Base-by-base conservation (phyloP, 2,113 vertebrate species). In the Micronycteris hirsuta region DNA sequence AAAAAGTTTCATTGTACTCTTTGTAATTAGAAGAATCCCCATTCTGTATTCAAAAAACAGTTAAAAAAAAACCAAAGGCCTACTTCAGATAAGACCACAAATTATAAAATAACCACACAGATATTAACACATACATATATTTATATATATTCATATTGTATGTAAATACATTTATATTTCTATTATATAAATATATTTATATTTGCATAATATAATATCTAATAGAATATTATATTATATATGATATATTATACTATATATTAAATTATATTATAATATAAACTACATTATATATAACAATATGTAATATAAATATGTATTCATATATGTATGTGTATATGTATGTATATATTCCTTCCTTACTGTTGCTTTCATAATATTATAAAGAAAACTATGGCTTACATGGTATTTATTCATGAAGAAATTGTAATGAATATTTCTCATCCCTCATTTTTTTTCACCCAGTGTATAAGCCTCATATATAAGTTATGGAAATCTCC, bases 41-140 rank as follows among this genome's bases (percentile, higher is more conserved):
- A 70, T 63, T 92, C 45, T 89, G 31, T 47, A 82, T 92, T 97
- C 15, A 56, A 56, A 63, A 56, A 92, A 58, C 0, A 82, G 24
- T 61, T 82, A 43, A 33, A 2, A 43, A 93, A 85, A 86, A 73
- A 76, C 38, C 38, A 91, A 84, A 95, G 31, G 1, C 28, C 56
- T 54, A 88, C 20, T 76, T 90, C 87, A 88, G 58, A 85, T 78
- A 81, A 96, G 93, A 16, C 20, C 31, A 96, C 20, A 93, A 76
- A 77, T 47, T 83, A 78, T 71, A 81, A 80, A 83, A 33, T 28
- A 83, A 76, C 20, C 16, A 36, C 49, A 56, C 31, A 86, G 4
- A 11, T 38, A 82, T 26, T 41, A 58, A 56, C 33, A 26, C 7
- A 52, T 2, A 90, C 36, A 43, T 13, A 49, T 15, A 31, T 36